Base-by-base conservation (phyloP, 1,140 invertebrate genomes). In the Trichomalopsis sarcophagae region DNA sequence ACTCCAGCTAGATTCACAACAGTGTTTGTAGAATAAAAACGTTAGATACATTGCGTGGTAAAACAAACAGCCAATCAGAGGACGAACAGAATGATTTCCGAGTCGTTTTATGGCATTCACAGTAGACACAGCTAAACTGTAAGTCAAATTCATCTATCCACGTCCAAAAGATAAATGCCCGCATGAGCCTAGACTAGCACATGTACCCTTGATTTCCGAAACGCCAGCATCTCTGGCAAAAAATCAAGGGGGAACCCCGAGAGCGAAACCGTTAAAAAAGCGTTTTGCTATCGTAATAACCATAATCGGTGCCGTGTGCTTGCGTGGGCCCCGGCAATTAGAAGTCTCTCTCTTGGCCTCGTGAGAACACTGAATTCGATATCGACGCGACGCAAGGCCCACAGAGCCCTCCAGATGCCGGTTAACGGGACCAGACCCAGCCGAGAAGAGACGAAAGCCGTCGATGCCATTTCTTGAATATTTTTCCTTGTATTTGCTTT, bases 271-370 rank as follows among this genome's bases (percentile, higher is more conserved):
- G 27, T 71, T 71, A 71, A 71, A 71, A 69, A 71, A 71, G 68
- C 7, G 68, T 30, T 30, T 71, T 10, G 68, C 27, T 27, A 27
- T 27, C 74, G 55, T 71, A 78, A 78, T 84, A 71, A 84, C 62
- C 33, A 33, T 84, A 84, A 84, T 82, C 50, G 73, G 23, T 23
- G 76, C 47, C 69, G 69, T 75, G 62, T 30, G 30, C 30, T 62
- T 55, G 81, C 73, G 47, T 66, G 71, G 47, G 33, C 69, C 81
- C 73, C 73, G 50, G 69, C 47, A 82, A 76, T 82, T 82, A 76
- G 71, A 76, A 66, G 73, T 36, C 33, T 36, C 33, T 36, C 33
- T 36, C 17, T 33, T 0, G 13, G n/a, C 44, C 13, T 13, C 44
- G 71, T 62, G 33, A 82, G 73, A 76, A 82, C 21, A 62, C 21